Conservation (phyloP, 2,797 vertebrate genomes). For the Pseudochromis fuscus region DNA sequence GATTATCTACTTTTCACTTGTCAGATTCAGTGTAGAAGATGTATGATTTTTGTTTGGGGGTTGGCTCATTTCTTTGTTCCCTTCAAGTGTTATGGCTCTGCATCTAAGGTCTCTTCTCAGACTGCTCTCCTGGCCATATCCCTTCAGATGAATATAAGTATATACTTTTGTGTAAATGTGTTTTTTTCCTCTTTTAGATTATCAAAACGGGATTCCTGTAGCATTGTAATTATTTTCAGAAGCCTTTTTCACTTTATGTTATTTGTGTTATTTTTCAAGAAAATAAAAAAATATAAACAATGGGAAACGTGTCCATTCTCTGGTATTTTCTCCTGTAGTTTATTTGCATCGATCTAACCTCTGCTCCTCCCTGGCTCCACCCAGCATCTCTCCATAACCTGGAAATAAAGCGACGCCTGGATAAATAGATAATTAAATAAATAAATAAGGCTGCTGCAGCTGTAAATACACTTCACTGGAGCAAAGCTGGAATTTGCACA, state of each 20-base stretch:
- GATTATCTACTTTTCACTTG: conserved; percentile 68
- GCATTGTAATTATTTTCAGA: conserved; percentile 89
- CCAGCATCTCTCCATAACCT: conserved; percentile 67
- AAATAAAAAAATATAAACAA: conserved; percentile 77
- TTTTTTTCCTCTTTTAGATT: conserved; percentile 82
- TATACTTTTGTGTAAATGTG: conserved; percentile 87
- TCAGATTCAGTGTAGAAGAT: conserved; percentile 66
- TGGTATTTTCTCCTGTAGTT: too few species aligned
- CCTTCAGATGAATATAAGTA: conserved; percentile 83
- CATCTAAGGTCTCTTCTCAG: conserved; percentile 67
- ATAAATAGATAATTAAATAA: conserved; percentile 49
- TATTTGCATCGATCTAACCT: conserved; percentile 2
- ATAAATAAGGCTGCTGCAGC: conserved; percentile 52
- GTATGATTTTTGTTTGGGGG: conserved; percentile 55
- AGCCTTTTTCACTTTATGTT: conserved; percentile 81
- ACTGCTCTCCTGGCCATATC: conserved; percentile 73
- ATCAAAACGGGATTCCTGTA: conserved; percentile 81
- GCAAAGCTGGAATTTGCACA: neutral
- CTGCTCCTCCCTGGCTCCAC: conserved; percentile 61
- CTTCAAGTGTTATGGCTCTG: conserved; percentile 69
- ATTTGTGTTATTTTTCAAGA: conserved; percentile 86
- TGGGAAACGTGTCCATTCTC: neutral
- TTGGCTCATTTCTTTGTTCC: conserved; percentile 64
- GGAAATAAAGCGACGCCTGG: conserved; percentile 72
- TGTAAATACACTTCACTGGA: neutral